Conservation (phyloP, 2,888 invertebrate species). For the Meganola albula region DNA sequence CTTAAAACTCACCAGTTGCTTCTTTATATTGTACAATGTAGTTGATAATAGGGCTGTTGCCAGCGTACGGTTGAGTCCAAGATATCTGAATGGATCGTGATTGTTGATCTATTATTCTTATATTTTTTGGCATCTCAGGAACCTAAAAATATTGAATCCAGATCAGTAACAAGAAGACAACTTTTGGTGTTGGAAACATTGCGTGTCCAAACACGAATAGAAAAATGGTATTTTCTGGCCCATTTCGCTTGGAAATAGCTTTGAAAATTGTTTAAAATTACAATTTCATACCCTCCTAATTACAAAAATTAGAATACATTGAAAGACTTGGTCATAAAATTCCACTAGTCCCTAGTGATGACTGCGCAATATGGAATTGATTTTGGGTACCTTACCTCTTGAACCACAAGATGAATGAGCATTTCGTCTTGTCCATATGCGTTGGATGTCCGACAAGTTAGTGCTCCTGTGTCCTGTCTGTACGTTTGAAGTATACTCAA, state of each 20-base stretch:
- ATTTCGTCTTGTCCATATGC: slow-evolving; percentile 94
- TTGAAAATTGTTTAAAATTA: no score
- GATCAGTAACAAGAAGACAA: no score
- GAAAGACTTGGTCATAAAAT: no score
- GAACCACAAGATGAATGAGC: slow-evolving; percentile 92
- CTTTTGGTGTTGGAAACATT: no score
- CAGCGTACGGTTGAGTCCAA: slow-evolving; percentile 93
- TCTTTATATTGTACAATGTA: slow-evolving; percentile 94
- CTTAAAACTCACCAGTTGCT: slow-evolving; percentile 80
- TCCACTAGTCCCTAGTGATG: no score
- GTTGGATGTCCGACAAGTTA: slow-evolving; percentile 92
- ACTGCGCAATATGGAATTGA: no score
- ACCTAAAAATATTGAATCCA: slow-evolving; percentile 77
- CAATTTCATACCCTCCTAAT: no score
- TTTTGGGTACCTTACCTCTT: slow-evolving; percentile 84
- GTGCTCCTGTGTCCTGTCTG: slow-evolving; percentile 91
- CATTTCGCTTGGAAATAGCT: no score
- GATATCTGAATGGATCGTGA: slow-evolving; percentile 90
- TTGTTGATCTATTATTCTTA: slow-evolving; percentile 89
- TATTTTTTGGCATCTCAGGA: slow-evolving; percentile 92
- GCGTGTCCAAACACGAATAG: no score
- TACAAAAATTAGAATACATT: no score
- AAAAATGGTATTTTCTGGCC: no score
- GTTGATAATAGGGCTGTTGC: slow-evolving; percentile 91
- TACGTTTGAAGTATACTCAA: slow-evolving; percentile 90